Evolutionary conservation across 2,888 invertebrate genomes (phyloP).

Genomic region (Eupithecia vulgata): DNA sequence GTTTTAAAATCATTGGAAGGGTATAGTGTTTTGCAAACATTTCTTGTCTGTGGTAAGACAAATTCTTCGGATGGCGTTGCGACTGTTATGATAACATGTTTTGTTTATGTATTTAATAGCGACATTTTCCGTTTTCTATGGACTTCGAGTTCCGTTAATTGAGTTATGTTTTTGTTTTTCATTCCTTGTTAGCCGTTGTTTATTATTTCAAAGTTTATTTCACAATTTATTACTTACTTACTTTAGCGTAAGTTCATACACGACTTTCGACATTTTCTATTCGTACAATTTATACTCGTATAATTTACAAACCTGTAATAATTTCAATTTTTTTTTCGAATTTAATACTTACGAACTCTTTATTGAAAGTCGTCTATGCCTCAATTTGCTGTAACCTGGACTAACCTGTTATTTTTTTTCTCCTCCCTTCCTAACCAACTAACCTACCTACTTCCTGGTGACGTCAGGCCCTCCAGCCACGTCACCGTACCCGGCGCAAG

Average conservation of each 20-base stretch:
- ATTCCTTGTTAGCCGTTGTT: conserved; percentile 31
- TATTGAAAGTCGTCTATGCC: conserved; percentile 51
- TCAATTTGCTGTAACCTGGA: conserved; percentile 42
- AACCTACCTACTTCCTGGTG: conserved; percentile 81
- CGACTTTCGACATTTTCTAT: conserved; percentile 44
- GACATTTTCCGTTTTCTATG: conserved; percentile 74
- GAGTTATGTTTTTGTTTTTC: conserved; percentile 57
- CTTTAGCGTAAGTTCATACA: conserved; percentile 45
- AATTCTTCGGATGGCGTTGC: conserved; percentile 81
- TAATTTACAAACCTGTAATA: background rate
- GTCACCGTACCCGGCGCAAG: conserved; percentile 84
- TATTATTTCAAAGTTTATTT: conserved; percentile 34
- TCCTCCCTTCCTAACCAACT: conserved; percentile 70
- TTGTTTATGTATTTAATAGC: conserved; percentile 79
- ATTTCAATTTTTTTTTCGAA: background rate
- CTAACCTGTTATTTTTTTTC: conserved; percentile 73
- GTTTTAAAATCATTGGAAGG: conserved; percentile 71
- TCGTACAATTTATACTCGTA: background rate
- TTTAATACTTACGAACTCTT: background rate
- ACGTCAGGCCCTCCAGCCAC: conserved; percentile 85
- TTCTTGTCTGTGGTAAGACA: conserved; percentile 68
- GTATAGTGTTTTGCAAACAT: conserved; percentile 80
- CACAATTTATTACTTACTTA: conserved; percentile 27
- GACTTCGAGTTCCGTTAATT: conserved; percentile 64
- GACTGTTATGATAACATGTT: conserved; percentile 80